A percentile compares a stretch with the other conserved stretches of the same genome.
These are phyloP conservation scores for Saguinus midas DNA, from an alignment of 2,113 vertebrate species.

Conservation along the genomic window DNA sequence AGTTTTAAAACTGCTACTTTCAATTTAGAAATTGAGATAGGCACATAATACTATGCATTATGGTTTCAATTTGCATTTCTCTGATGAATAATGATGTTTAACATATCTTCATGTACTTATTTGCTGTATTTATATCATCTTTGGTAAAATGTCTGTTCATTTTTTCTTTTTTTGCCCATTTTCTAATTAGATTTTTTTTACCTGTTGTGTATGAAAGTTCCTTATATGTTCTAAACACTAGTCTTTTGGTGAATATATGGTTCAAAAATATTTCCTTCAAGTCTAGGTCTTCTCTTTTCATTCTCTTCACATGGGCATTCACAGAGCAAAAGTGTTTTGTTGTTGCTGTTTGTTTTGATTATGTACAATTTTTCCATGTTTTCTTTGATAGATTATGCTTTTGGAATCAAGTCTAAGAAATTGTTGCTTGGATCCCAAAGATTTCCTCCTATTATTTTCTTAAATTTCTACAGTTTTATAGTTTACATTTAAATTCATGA, in stretches of 20 bases:
- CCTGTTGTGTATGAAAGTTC: neutral
- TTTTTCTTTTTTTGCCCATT: neutral
- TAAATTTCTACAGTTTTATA: neutral
- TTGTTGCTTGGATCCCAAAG: neutral
- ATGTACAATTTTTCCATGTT: neutral
- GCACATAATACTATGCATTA: neutral
- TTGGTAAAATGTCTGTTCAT: neutral
- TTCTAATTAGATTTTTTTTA: neutral
- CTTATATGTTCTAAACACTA: neutral
- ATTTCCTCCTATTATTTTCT: neutral
- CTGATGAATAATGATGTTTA: neutral
- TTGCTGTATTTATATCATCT: neutral
- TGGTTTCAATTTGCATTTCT: neutral
- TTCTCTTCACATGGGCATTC: neutral
- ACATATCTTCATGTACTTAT: neutral
- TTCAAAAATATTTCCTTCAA: neutral
- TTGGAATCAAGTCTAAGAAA: neutral
- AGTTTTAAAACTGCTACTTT: neutral
- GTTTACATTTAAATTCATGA: neutral
- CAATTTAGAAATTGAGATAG: neutral
- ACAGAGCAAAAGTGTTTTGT: neutral
- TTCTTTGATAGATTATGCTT: neutral
- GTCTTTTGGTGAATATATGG: neutral
- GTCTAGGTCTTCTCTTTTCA: neutral
- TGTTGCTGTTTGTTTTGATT: neutral